Evolutionary conservation across 2,888 invertebrate genomes (phyloP).

Genomic region (Cephalotes varians): DNA sequence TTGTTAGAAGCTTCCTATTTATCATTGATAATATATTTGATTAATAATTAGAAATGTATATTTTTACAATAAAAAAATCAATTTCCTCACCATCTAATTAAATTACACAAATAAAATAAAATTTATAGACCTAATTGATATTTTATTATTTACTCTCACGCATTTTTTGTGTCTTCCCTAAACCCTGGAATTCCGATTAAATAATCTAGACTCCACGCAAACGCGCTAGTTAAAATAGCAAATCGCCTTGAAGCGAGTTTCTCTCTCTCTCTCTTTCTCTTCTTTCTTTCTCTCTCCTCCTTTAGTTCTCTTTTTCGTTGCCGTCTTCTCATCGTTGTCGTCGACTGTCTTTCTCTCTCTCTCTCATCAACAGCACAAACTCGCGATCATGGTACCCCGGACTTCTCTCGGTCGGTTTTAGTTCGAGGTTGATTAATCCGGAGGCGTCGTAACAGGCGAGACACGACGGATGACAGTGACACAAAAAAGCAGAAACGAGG

Average conservation of each 20-base stretch:
- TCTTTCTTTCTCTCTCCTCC: constrained; percentile 12
- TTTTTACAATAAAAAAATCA: neutral
- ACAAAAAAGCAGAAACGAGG: constrained; percentile 13
- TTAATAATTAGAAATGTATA: neutral
- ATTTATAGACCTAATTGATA: neutral
- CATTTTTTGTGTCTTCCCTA: neutral
- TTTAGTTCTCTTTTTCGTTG: constrained; percentile 14
- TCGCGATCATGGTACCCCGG: neutral
- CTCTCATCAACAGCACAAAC: neutral
- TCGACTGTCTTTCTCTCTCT: neutral
- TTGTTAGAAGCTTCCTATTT: neutral
- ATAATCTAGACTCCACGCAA: constrained; percentile 41
- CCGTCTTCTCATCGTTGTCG: constrained; percentile 1
- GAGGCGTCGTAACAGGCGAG: constrained; percentile 18
- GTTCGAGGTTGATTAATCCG: constrained; percentile 44
- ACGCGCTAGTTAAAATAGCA: constrained; percentile 35
- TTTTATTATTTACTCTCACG: neutral
- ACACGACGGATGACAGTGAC: constrained; percentile 26
- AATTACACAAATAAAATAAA: neutral
- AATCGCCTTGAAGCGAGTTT: constrained; percentile 16
- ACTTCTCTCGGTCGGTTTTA: constrained; percentile 30
- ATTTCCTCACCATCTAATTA: neutral
- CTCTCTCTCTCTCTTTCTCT: constrained; percentile 1
- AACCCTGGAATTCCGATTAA: constrained; percentile 12
- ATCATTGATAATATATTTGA: neutral